Conservation (phyloP, 2,888 invertebrate species). For the Timema podura region DNA sequence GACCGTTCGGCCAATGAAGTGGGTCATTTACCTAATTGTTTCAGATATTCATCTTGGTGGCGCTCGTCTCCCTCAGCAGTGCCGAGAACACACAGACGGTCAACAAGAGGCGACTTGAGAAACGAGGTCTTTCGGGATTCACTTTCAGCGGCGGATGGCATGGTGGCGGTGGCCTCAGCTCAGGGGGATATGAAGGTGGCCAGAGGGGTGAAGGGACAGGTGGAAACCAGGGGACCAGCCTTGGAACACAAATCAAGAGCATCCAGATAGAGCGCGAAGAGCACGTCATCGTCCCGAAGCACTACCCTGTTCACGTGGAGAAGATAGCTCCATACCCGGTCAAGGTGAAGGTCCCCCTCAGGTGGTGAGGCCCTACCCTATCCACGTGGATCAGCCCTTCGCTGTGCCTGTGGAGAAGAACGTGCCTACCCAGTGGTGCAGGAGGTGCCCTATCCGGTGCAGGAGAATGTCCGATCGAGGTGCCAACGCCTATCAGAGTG, state of each 20-base stretch:
- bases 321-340: slow-evolving; percentile 41
- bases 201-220: background rate
- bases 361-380: slow-evolving; percentile 70
- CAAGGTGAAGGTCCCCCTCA: slow-evolving; percentile 49
- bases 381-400: slow-evolving; percentile 41
- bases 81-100: too few relatives aligned
- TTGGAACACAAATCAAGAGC: slow-evolving; percentile 23
- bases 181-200: background rate
- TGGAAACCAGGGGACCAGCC: background rate
- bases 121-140: too few relatives aligned
- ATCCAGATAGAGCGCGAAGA: slow-evolving; percentile 27
- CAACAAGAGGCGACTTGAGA: too few relatives aligned
- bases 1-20: too few relatives aligned
- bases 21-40: too few relatives aligned
- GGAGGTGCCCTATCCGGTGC: slow-evolving; percentile 26
- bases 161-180: background rate
- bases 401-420: slow-evolving; percentile 35
- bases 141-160: too few relatives aligned
- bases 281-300: slow-evolving; percentile 38
- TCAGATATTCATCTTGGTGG: too few relatives aligned
- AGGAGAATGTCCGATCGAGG: slow-evolving; percentile 58
- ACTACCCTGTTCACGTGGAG: slow-evolving; percentile 41
- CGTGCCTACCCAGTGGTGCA: slow-evolving; percentile 47
- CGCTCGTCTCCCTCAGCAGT: too few relatives aligned
- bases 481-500: slow-evolving; percentile 49